These are phyloP conservation scores for Sesia apiformis DNA, from an alignment of 2,888 invertebrate species.

Conservation along the genomic window DNA sequence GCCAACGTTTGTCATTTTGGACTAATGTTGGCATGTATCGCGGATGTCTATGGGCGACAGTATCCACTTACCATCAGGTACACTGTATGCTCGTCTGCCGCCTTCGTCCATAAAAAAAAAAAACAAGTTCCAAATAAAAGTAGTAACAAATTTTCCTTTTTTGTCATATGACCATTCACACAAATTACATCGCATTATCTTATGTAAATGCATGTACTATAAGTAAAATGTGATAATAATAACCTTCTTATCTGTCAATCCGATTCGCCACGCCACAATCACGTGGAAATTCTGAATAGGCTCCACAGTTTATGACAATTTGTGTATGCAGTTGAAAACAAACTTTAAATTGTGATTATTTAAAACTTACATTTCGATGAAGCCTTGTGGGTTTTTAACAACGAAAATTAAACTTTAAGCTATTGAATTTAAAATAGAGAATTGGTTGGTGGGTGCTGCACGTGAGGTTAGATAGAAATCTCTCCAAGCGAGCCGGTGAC, in stretches of 20 bases:
- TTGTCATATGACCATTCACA: slow-evolving; percentile 29
- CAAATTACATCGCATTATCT: slow-evolving; percentile 42
- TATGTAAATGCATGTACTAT: slow-evolving; percentile 44
- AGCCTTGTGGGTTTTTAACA: slow-evolving; percentile 4
- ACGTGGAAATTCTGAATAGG: slow-evolving; percentile 46
- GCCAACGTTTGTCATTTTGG: too few species aligned
- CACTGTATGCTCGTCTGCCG: too few species aligned
- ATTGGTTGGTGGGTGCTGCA: slow-evolving; percentile 12
- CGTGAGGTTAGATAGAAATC: slow-evolving; percentile 53
- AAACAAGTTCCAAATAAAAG: too few species aligned
- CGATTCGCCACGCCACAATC: slow-evolving; percentile 63
- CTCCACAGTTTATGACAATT: slow-evolving; percentile 23
- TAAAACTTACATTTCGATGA: slow-evolving; percentile 34
- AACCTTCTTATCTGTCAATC: slow-evolving; percentile 68
- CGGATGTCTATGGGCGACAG: too few species aligned
- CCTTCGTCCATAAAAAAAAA: too few species aligned
- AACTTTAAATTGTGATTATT: slow-evolving; percentile 19
- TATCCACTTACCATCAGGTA: too few species aligned
- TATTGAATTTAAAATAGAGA: slow-evolving; percentile 8
- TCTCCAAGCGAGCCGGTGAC: slow-evolving; percentile 47
- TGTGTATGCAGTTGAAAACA: slow-evolving; percentile 19
- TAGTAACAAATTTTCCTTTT: slow-evolving; percentile 8
- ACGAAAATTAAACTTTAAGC: slow-evolving; percentile 17
- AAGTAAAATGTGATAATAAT: slow-evolving; percentile 72
- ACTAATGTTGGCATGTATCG: too few species aligned